Base-by-base conservation (phyloP, 1,140 invertebrate species). In the Kradibia gibbosae region DNA sequence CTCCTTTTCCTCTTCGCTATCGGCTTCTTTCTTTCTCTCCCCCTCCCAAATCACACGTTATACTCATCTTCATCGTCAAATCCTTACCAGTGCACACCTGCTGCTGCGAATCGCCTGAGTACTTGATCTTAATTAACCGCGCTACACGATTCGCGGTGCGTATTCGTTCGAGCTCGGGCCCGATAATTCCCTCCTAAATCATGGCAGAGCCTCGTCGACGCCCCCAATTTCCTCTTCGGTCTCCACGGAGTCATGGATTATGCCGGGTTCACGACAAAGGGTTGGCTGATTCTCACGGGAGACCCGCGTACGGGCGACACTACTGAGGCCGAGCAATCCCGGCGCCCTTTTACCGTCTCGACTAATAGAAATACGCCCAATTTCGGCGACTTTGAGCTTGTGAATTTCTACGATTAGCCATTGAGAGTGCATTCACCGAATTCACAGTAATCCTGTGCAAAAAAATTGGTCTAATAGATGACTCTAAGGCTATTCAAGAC, bases 201-300 rank as follows among this genome's bases (percentile, higher is more conserved):
- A 91, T 91, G 82, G 79, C 31, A n/a, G n/a, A n/a, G 39, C 53
- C 31, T 73, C 31, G 0, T 76, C 75, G 78, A 83, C 86, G 86
- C 86, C 87, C 89, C 87, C 88, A 91, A 91, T 91, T 91, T 90
- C 85, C 85, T 13, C n/a, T 81, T 83, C 78, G 86, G 90, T 91
- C 90, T 91, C 90, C 79, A 84, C 85, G 90, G 90, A 85, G 86
- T 91, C 90, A 88, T 91, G 90, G 88, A 91, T 91, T 91, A 91
- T 89, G 87, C 89, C 87, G 3, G 22, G 48, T 82, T 85, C 36
- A 57, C 10, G 74, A 78, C 85, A 90, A 91, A 91, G 90, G 90
- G 90, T 91, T 91, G 90, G 90, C 91, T 91, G 86, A 91, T 87
- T 82, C 90, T 89, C 90, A 70, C 81, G 90, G 89, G 90, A 91